phyloP scores from a whole-genome alignment of 1,140 invertebrate species.

The Cotesia vestalis region DNA sequence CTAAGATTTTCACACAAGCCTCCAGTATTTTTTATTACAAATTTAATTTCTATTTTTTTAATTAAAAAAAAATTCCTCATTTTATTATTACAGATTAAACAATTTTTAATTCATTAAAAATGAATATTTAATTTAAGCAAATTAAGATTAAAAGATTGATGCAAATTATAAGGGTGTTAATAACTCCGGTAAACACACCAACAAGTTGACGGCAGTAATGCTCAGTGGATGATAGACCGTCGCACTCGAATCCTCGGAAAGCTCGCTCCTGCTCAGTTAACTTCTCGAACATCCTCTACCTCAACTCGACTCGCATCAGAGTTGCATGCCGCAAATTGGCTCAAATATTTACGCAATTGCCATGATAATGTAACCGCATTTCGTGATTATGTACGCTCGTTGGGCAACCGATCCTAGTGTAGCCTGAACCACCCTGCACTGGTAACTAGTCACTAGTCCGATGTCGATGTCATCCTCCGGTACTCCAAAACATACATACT shows the following conservation, averaged over 20 bases:
- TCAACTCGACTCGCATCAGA: constrained; percentile 24
- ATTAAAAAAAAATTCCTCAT: too few relatives aligned
- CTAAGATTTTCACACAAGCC: too few relatives aligned
- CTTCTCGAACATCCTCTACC: too few relatives aligned
- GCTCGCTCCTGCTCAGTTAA: not conserved
- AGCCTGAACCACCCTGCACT: constrained; percentile 37
- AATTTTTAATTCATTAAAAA: too few relatives aligned
- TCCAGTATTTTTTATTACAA: too few relatives aligned
- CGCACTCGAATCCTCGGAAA: constrained; percentile 5
- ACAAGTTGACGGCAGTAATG: constrained; percentile 1
- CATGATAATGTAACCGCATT: constrained; percentile 59
- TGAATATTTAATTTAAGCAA: too few relatives aligned
- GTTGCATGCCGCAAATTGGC: constrained; percentile 62
- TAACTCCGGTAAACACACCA: not conserved
- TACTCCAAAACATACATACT: too few relatives aligned
- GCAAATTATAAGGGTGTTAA: not conserved
- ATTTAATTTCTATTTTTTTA: too few relatives aligned
- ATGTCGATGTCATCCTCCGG: constrained; percentile 3
- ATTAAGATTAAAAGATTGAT: too few relatives aligned
- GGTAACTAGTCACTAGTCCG: not conserved
- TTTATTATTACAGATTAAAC: too few relatives aligned
- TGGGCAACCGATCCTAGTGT: constrained; percentile 53
- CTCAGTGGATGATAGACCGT: constrained; percentile 7
- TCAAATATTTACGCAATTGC: constrained; percentile 65
- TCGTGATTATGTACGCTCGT: constrained; percentile 62